phyloP scores from a whole-genome alignment of 2,113 vertebrate genomes.

The Heliornis fulica region DNA sequence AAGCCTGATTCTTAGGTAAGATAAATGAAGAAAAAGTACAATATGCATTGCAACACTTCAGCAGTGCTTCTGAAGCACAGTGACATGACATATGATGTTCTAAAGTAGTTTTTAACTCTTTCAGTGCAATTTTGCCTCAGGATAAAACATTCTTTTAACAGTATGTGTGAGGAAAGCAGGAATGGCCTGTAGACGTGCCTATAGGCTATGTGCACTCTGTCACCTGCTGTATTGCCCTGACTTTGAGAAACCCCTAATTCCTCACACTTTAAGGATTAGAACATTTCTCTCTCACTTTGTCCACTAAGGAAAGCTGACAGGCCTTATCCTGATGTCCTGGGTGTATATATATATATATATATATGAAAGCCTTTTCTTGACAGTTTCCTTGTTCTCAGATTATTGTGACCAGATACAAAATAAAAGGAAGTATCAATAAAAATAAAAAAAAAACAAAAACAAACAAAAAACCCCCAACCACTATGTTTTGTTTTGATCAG shows the following conservation, averaged over 20 bases:
- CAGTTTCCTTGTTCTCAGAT: conserved; percentile 59
- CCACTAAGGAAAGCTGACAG: conserved; percentile 53
- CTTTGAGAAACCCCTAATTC: conserved; percentile 68
- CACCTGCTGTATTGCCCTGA: conserved; percentile 61
- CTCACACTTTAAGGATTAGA: conserved; percentile 56
- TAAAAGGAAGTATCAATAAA: conserved; percentile 11
- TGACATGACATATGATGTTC: conserved; percentile 68
- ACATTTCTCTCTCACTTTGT: conserved; percentile 58
- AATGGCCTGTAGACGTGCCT: conserved; percentile 55
- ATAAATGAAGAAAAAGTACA: conserved; percentile 55
- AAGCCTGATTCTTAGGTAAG: conserved; percentile 44
- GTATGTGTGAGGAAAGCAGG: neutral
- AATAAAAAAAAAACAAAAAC: no score
- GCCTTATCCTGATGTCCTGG: conserved; percentile 34
- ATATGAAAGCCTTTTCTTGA: conserved; percentile 13
- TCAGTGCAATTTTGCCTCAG: conserved; percentile 68
- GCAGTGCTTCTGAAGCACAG: conserved; percentile 9
- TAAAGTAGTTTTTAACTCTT: conserved; percentile 58
- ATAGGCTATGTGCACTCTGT: conserved; percentile 67
- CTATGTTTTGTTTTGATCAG: neutral
- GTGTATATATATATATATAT: no score
- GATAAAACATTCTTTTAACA: conserved; percentile 69
- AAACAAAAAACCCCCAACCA: no score
- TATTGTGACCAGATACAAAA: conserved; percentile 9
- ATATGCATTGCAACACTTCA: conserved; percentile 33